Percentiles rank a stretch among this genome's conserved stretches.
These are phyloP conservation scores for Hyperoplus lanceolatus DNA, from an alignment of 2,797 vertebrate species.

Conservation along the genomic window DNA sequence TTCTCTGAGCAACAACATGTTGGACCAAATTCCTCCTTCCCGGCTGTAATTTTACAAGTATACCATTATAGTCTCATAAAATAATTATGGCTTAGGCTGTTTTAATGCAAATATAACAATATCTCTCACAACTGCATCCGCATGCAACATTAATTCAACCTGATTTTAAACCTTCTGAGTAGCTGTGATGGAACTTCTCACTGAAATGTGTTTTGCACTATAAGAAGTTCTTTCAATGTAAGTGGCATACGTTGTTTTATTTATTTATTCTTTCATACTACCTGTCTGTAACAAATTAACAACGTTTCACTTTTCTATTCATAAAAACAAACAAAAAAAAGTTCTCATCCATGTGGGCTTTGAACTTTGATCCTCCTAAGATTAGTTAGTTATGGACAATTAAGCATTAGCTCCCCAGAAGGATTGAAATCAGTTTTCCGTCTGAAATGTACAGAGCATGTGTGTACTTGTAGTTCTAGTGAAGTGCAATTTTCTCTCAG, in stretches of 20 bases:
- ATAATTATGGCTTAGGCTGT: no score
- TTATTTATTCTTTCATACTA: no score
- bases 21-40: constrained; percentile 1
- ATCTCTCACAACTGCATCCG: neutral
- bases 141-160: neutral
- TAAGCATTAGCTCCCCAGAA: neutral
- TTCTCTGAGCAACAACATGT: neutral
- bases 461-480: neutral
- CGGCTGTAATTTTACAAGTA: constrained; percentile 19
- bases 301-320: no score
- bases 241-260: no score
- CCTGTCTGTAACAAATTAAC: no score
- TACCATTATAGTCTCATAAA: neutral
- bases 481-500: neutral
- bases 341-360: no score
- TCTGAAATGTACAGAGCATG: neutral
- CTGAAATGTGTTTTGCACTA: no score
- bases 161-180: neutral
- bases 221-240: no score
- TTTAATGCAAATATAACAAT: neutral
- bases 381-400: no score
- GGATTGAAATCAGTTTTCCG: neutral
- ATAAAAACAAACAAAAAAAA: no score
- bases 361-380: no score
- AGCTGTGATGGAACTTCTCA: neutral